A percentile compares a stretch with the other conserved stretches of the same genome.
Conservation (phyloP, 2,797 vertebrate genomes). For the Parauchenoglanis ngamensis region DNA sequence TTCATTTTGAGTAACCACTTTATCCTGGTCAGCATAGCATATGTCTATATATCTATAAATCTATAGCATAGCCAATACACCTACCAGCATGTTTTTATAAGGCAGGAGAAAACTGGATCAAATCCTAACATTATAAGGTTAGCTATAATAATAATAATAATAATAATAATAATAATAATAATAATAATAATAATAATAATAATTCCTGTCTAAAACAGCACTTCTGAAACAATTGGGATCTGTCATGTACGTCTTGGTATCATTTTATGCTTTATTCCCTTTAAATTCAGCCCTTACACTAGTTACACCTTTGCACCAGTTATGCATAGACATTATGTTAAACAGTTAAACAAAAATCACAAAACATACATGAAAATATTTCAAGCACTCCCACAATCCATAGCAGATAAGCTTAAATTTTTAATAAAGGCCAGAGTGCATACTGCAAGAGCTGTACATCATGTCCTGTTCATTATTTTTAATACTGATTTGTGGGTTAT, state of each 20-base stretch:
- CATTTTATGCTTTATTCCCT: neutral
- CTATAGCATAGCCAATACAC: too few species aligned
- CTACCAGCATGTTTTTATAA: neutral
- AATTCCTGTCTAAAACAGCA: neutral
- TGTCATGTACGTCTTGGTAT: neutral
- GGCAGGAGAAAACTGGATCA: neutral
- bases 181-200: neutral
- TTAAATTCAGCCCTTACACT: neutral
- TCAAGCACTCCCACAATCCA: neutral
- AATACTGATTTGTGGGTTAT: neutral
- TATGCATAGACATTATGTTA: neutral
- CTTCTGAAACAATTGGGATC: neutral
- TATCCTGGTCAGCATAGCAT: neutral
- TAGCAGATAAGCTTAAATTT: neutral
- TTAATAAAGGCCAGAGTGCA: neutral
- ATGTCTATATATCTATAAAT: too few species aligned
- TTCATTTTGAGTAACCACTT: neutral
- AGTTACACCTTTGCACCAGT: too few species aligned
- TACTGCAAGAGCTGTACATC: neutral
- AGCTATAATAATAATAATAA: neutral
- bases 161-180: neutral
- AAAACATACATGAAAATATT: neutral
- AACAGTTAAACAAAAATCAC: too few species aligned
- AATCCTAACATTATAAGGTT: neutral
- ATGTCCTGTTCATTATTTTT: neutral